Percentiles rank a stretch among this genome's conserved stretches.
phyloP scores from a whole-genome alignment of 2,888 invertebrate species.

The Acleris holmiana region DNA sequence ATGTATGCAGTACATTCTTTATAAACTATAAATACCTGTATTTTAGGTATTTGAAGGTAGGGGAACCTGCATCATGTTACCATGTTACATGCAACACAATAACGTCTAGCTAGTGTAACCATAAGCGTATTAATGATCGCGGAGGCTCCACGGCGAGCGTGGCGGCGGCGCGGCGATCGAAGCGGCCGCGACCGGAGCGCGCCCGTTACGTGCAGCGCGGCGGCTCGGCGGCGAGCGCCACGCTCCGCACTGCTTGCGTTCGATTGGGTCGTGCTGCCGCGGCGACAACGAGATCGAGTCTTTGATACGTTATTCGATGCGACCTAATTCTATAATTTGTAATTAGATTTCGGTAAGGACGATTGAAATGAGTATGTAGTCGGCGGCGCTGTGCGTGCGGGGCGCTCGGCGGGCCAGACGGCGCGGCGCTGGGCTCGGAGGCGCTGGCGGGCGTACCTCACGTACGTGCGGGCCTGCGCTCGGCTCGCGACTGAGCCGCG shows the following conservation, averaged over 20 bases:
- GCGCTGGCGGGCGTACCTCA: slow-evolving; percentile 27
- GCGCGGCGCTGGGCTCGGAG: slow-evolving; percentile 12
- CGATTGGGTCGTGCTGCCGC: background rate
- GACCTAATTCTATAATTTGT: background rate
- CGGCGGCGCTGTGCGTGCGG: background rate
- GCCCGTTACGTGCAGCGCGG: slow-evolving; percentile 7
- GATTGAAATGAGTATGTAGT: background rate
- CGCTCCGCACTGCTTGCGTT: too few species aligned
- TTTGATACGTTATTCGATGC: background rate
- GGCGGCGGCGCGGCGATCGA: slow-evolving; percentile 17
- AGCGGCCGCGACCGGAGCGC: slow-evolving; percentile 36
- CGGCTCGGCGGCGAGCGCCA: background rate
- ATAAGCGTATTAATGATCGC: background rate
- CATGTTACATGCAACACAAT: background rate
- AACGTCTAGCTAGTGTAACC: background rate
- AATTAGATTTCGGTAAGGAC: background rate
- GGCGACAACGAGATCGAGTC: background rate
- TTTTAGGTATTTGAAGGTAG: background rate
- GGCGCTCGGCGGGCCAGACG: slow-evolving; percentile 1
- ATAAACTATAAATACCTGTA: too few species aligned
- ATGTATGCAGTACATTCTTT: too few species aligned
- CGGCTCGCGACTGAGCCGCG: slow-evolving; percentile 26
- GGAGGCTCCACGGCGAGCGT: background rate
- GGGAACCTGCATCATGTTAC: background rate
- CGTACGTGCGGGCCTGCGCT: slow-evolving; percentile 31